phyloP scores from a whole-genome alignment of 2,888 invertebrate genomes.

The Leucania comma region DNA sequence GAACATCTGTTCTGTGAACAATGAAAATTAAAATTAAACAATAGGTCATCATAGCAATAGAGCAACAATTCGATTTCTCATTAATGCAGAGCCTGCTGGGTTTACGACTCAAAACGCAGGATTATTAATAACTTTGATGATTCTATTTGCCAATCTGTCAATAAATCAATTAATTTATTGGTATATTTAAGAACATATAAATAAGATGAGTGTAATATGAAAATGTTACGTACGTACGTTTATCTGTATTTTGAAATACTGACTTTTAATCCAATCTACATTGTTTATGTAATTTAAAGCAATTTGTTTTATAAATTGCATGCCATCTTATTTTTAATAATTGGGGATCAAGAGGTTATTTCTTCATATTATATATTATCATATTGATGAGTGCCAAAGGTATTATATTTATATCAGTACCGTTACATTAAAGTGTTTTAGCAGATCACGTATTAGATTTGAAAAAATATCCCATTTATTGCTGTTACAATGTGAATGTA shows the following conservation, averaged over 20 bases:
- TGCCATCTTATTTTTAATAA: too few relatives aligned
- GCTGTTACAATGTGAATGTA: not conserved
- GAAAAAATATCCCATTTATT: too few relatives aligned
- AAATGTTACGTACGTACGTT: not conserved
- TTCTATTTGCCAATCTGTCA: conserved; percentile 42
- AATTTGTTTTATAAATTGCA: too few relatives aligned
- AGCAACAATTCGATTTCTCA: conserved; percentile 7
- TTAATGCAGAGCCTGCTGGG: conserved; percentile 41
- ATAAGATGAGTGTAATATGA: not conserved
- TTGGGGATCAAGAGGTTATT: not conserved
- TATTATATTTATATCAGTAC: not conserved
- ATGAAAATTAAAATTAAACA: conserved; percentile 1
- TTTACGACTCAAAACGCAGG: not conserved
- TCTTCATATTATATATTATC: too few relatives aligned
- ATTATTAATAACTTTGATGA: conserved; percentile 35
- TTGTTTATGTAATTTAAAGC: not conserved
- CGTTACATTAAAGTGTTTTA: not conserved
- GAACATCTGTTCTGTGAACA: too few relatives aligned
- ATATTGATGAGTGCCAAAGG: too few relatives aligned
- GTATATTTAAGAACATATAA: conserved; percentile 1
- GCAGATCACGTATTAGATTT: not conserved
- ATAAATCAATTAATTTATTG: conserved; percentile 48
- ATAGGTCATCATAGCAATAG: conserved; percentile 7
- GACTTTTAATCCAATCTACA: too few relatives aligned
- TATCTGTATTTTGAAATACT: not conserved